phyloP scores from a whole-genome alignment of 2,797 vertebrate genomes.

The Cephalopachus bancanus region DNA sequence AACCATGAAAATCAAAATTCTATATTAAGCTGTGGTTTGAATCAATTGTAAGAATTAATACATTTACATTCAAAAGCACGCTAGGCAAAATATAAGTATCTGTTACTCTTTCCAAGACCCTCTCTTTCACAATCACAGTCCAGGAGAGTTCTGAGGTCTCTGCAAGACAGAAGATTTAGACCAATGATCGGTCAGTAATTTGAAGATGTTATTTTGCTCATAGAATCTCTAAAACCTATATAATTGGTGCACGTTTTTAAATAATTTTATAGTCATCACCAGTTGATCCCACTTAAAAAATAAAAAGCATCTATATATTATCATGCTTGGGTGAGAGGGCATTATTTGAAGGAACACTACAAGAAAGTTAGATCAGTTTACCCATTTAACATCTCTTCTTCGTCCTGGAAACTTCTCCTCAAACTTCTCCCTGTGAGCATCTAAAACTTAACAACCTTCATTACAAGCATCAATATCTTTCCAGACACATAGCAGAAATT shows the following conservation, averaged over 20 bases:
- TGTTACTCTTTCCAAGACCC: background rate
- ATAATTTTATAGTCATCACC: background rate
- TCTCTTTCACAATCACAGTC: background rate
- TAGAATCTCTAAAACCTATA: background rate
- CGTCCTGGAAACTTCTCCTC: background rate
- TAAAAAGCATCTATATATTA: background rate
- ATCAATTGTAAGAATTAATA: background rate
- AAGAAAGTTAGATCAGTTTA: background rate
- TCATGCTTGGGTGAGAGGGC: background rate
- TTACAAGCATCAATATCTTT: background rate
- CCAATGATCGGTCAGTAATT: background rate
- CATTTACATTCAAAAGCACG: background rate
- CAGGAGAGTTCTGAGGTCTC: background rate
- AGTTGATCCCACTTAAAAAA: background rate
- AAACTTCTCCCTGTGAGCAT: background rate
- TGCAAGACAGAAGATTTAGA: background rate
- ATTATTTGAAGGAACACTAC: background rate
- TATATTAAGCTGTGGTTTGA: background rate
- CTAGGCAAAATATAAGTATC: background rate
- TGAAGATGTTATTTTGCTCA: background rate
- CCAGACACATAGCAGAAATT: background rate
- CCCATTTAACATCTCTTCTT: background rate
- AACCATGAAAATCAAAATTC: background rate
- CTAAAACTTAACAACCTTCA: conserved; percentile 19
- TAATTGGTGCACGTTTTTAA: background rate